Evolutionary conservation across 2,113 vertebrate genomes (phyloP).

Genomic region (Melanerpes formicivorus): DNA sequence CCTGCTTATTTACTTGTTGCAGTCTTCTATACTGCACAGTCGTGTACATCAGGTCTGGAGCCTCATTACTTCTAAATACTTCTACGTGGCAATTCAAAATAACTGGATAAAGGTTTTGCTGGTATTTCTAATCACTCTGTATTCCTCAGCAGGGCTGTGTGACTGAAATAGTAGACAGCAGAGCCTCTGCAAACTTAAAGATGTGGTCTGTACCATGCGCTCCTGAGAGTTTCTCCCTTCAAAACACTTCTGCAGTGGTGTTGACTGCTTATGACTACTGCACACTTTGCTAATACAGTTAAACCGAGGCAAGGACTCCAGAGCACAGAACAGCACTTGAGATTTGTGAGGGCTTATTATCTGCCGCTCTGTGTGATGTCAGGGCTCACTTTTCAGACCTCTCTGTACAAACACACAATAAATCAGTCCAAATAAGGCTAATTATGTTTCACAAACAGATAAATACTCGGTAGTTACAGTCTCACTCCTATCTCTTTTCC

Average conservation of each 20-base stretch:
- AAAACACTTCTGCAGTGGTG: neutral
- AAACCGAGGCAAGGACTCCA: neutral
- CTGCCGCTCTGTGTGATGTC: neutral
- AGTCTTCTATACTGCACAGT: neutral
- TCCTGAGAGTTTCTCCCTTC: neutral
- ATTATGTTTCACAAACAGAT: neutral
- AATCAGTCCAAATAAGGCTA: neutral
- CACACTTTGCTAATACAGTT: neutral
- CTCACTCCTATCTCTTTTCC: neutral
- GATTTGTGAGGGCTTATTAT: neutral
- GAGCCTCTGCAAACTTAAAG: neutral
- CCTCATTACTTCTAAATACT: neutral
- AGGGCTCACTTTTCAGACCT: neutral
- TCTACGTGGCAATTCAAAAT: neutral
- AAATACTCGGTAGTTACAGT: neutral
- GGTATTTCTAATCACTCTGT: neutral
- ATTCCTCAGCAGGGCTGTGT: neutral
- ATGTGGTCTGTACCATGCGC: rapidly evolving
- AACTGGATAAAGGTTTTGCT: neutral
- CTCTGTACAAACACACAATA: neutral
- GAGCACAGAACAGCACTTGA: neutral
- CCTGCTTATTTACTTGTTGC: neutral
- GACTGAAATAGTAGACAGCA: neutral
- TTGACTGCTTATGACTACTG: neutral
- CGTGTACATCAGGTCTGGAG: neutral